phyloP scores from a whole-genome alignment of 2,797 vertebrate species.

The Avahi laniger region DNA sequence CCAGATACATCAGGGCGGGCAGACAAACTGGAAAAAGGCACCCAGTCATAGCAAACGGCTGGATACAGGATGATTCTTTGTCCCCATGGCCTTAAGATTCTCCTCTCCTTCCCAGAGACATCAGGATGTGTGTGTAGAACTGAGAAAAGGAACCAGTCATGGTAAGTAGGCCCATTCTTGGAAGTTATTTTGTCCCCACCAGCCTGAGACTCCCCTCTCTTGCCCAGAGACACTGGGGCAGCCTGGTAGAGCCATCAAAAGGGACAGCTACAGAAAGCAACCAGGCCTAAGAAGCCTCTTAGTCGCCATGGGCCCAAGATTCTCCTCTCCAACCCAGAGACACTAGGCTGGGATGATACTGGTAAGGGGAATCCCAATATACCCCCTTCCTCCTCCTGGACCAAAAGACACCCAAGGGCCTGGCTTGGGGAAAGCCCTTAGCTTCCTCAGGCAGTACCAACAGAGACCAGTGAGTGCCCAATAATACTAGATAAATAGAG shows the following conservation, averaged over 20 bases:
- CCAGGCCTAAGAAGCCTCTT: neutral
- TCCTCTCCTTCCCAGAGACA: neutral
- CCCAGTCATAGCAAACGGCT: neutral
- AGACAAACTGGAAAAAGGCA: neutral
- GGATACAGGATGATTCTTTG: neutral
- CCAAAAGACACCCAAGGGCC: neutral
- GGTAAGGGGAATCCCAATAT: neutral
- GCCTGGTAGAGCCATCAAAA: neutral
- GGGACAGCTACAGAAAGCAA: neutral
- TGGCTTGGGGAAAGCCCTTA: neutral
- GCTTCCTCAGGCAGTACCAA: neutral
- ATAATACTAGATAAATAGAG: neutral
- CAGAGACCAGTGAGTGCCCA: neutral
- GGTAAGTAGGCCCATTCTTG: neutral
- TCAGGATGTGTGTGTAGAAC: neutral
- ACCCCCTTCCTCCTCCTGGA: neutral
- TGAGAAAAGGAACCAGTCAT: neutral
- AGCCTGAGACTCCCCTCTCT: neutral
- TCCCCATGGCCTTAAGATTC: neutral
- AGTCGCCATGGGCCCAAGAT: neutral
- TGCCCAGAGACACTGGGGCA: neutral
- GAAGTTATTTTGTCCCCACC: neutral
- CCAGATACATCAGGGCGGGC: neutral
- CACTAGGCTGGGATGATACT: neutral
- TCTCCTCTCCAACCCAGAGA: neutral